Percentiles rank a stretch among this genome's conserved stretches.
Evolutionary conservation across 1,140 invertebrate genomes (phyloP).

Genomic region (Caerostris extrusa): DNA sequence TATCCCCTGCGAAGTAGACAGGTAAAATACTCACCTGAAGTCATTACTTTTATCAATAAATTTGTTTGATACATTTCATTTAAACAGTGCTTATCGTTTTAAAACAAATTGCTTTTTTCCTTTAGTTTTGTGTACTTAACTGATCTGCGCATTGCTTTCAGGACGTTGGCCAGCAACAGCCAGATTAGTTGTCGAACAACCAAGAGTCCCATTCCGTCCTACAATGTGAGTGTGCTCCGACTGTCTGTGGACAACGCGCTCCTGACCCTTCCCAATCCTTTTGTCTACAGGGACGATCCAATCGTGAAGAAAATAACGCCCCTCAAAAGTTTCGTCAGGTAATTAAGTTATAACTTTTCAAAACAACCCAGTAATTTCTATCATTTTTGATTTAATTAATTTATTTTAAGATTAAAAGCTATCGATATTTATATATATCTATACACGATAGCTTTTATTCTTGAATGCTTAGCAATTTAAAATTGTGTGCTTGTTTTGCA

Average conservation of each 20-base stretch:
- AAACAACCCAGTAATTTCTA: no score
- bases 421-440: no score
- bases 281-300: constrained; percentile 95
- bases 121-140: background rate
- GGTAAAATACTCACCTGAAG: constrained; percentile 82
- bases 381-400: no score
- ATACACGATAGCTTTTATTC: no score
- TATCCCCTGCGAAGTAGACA: constrained; percentile 92
- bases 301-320: constrained; percentile 85
- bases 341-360: background rate
- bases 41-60: background rate
- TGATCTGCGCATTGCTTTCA: constrained; percentile 58
- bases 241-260: constrained; percentile 92
- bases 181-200: constrained; percentile 93
- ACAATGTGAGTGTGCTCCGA: constrained; percentile 83
- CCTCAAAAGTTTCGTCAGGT: constrained; percentile 80
- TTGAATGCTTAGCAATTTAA: no score
- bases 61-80: background rate
- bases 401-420: no score
- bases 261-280: constrained; percentile 88
- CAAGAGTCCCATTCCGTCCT: constrained; percentile 83
- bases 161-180: constrained; percentile 87
- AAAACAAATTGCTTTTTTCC: background rate
- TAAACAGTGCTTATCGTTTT: background rate
- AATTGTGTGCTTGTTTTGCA: no score